Base-by-base conservation (phyloP, 2,113 vertebrate species). In the Euleptes europaea region DNA sequence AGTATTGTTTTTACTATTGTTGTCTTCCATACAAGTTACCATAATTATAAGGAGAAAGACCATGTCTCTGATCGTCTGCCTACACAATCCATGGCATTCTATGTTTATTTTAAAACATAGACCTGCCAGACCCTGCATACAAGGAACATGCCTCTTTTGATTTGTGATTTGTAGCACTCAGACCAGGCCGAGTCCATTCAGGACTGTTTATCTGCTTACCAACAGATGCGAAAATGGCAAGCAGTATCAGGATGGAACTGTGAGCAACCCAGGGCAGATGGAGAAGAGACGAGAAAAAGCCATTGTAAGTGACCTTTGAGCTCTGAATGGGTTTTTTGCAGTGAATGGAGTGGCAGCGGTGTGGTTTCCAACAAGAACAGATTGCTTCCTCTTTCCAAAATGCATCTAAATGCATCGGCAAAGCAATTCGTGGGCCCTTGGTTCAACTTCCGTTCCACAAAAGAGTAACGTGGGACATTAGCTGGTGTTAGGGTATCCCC, bases 251-350 rank as follows among this genome's bases (percentile, higher is more conserved):
- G 94, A 93, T 1, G 26, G 95, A 86, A 93, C 92, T 82, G 80
- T 95, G 94, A 93, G 94, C 77, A 78, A 70, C 35, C 86, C 80
- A 92, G 95, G 93, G 92, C 96, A 96, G 3, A 93, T 95, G 87
- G 97, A 97, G 93, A 97, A 97, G 93, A 97, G 94, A 94, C 97
- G 95, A 93, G 97, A 97, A 94, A 98, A 98, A 92, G 96, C 97
- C 94, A 97, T 96, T 28, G 97, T 97, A 97, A 97, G 96, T 97
- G 94, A 90, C 5, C 42, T 60, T 74, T 82, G 85, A 71, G 47
- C 85, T 51, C 15, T 13, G 1, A 5, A 3, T 35, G 35, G 1
- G 83, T 31, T 31, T 23, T 28, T 73, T 57, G 74, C 40, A 79
- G 13, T 0, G 75, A 86, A 84, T 1, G 33, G 81, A 19, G n/a